phyloP scores from a whole-genome alignment of 2,888 invertebrate genomes.

The Acleris literana region DNA sequence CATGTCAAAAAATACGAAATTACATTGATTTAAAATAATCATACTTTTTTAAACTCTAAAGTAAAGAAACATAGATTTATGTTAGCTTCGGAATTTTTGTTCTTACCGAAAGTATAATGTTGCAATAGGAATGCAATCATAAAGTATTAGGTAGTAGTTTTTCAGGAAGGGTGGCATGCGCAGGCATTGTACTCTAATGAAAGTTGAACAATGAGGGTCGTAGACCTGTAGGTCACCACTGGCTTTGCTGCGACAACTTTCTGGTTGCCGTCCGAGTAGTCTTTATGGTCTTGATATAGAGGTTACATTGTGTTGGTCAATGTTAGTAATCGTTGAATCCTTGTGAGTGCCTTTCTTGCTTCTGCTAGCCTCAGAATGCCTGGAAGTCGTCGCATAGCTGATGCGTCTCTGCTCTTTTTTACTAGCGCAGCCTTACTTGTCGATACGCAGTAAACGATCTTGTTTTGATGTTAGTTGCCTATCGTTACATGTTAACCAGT shows the following conservation, averaged over 20 bases:
- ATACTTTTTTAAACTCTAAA: too few relatives aligned
- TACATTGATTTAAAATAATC: too few relatives aligned
- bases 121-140: conserved; percentile 36
- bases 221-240: conserved; percentile 72
- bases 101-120: conserved; percentile 5
- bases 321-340: conserved; percentile 1
- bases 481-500: neutral
- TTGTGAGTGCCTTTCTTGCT: conserved; percentile 24
- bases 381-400: conserved; percentile 28
- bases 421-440: conserved; percentile 2
- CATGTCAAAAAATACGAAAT: too few relatives aligned
- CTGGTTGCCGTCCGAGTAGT: conserved; percentile 42
- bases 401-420: conserved; percentile 18
- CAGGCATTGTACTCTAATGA: conserved; percentile 70
- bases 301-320: conserved; percentile 23
- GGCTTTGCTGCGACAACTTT: conserved; percentile 52
- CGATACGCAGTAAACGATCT: conserved; percentile 5
- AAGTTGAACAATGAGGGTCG: conserved; percentile 78
- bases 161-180: conserved; percentile 45
- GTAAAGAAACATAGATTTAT: neutral
- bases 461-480: neutral
- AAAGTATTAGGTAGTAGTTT: conserved; percentile 41
- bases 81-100: neutral
- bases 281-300: conserved; percentile 45
- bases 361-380: conserved; percentile 24